Evolutionary conservation across 1,140 invertebrate genomes (phyloP).

Genomic region (Agraylea sexmaculata): DNA sequence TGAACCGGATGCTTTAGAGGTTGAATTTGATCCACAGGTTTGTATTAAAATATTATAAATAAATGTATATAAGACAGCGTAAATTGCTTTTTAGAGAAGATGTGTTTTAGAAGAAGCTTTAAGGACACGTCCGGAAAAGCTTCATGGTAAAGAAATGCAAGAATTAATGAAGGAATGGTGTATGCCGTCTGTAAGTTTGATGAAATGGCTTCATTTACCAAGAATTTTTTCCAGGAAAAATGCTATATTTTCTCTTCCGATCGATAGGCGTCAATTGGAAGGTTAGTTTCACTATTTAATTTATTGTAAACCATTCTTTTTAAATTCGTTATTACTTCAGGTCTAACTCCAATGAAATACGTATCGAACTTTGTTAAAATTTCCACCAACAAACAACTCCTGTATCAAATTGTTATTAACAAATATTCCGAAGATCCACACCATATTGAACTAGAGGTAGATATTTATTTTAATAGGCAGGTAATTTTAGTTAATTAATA

Average conservation of each 20-base stretch:
- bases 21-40: slow-evolving; percentile 55
- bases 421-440: slow-evolving; percentile 30
- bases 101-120: slow-evolving; percentile 54
- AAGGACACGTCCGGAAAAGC: slow-evolving; percentile 35
- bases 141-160: slow-evolving; percentile 30
- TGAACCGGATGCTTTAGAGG: slow-evolving; percentile 52
- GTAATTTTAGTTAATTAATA: too few species aligned
- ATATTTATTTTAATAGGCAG: too few species aligned
- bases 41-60: slow-evolving; percentile 4
- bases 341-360: slow-evolving; percentile 49
- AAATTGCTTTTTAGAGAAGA: slow-evolving; percentile 31
- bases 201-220: slow-evolving; percentile 46
- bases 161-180: slow-evolving; percentile 23
- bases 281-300: slow-evolving; percentile 28
- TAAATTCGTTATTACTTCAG: slow-evolving; percentile 25
- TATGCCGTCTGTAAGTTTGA: slow-evolving; percentile 30
- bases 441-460: slow-evolving; percentile 32
- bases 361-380: slow-evolving; percentile 45
- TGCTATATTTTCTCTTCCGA: slow-evolving; percentile 50
- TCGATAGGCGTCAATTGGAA: slow-evolving; percentile 44
- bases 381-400: slow-evolving; percentile 47
- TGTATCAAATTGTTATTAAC: slow-evolving; percentile 42
- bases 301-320: slow-evolving; percentile 3
- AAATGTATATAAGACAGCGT: slow-evolving; percentile 6
- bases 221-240: slow-evolving; percentile 50